Percentiles rank a stretch among this genome's conserved stretches.
These are phyloP conservation scores for Drosophila pachea DNA, from an alignment of 1,140 invertebrate species.

Conservation along the genomic window DNA sequence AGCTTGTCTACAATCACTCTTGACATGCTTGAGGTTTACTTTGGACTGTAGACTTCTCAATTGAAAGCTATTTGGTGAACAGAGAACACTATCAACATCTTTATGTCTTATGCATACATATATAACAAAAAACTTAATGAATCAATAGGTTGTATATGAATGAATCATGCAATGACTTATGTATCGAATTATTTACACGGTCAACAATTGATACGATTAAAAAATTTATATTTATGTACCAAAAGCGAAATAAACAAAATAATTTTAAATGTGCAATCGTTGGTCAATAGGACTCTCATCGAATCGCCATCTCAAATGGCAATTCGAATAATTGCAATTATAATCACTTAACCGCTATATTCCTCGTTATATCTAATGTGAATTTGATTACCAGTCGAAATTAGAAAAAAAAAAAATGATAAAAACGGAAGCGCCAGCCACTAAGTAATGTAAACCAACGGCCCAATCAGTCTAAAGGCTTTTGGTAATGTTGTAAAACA, in stretches of 20 bases:
- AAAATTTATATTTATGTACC: conserved; percentile 17
- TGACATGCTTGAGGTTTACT: neutral
- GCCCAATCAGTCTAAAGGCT: conserved; percentile 81
- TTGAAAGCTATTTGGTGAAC: conserved; percentile 8
- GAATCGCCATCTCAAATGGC: conserved; percentile 29
- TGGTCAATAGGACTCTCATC: conserved; percentile 10
- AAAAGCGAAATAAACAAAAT: conserved; percentile 17
- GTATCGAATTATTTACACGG: conserved; percentile 40
- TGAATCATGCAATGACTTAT: conserved; percentile 31
- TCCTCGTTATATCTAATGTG: conserved; percentile 29
- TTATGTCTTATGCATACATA: conserved; percentile 6
- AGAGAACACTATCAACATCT: conserved; percentile 21
- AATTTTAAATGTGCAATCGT: neutral
- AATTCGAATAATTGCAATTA: conserved; percentile 25
- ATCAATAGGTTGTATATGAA: conserved; percentile 36
- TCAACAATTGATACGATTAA: conserved; percentile 6
- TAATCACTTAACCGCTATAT: conserved; percentile 9
- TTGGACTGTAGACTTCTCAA: conserved; percentile 6
- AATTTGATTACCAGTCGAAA: conserved; percentile 36
- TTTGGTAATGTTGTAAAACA: conserved; percentile 89
- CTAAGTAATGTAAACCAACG: conserved; percentile 18
- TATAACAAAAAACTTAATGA: conserved; percentile 35
- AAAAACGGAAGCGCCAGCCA: conserved; percentile 36
- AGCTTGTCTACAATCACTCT: too few species aligned
- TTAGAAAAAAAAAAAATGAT: conserved; percentile 15